Conservation (phyloP, 1,140 invertebrate species). For the Drosophila micromelanica region DNA sequence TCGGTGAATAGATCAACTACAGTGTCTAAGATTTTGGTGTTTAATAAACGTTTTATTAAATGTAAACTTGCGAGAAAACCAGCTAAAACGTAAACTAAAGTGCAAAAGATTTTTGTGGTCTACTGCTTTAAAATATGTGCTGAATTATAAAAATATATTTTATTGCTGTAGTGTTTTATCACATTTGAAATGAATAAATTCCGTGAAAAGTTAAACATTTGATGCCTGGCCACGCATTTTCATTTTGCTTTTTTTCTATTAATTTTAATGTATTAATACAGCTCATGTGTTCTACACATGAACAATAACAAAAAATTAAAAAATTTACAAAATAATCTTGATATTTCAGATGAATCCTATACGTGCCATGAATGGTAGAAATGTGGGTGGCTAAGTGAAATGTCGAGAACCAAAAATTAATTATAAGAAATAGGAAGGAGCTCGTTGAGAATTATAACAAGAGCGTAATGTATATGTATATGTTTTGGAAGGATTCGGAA, state of each 20-base stretch:
- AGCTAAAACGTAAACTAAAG: slow-evolving; percentile 32
- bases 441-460: slow-evolving; percentile 42
- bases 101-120: slow-evolving; percentile 52
- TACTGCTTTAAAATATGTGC: slow-evolving; percentile 49
- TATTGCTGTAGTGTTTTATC: slow-evolving; percentile 28
- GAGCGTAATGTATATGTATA: slow-evolving; percentile 41
- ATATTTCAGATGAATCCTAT: slow-evolving; percentile 36
- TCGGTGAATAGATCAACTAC: slow-evolving; percentile 1
- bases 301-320: slow-evolving; percentile 22
- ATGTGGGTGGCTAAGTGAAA: slow-evolving; percentile 25
- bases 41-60: slow-evolving; percentile 1
- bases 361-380: slow-evolving; percentile 54
- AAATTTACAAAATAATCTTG: slow-evolving; percentile 14
- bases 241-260: slow-evolving; percentile 38
- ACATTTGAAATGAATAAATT: slow-evolving; percentile 54
- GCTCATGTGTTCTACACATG: slow-evolving; percentile 21
- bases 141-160: slow-evolving; percentile 33
- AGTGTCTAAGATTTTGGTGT: slow-evolving; percentile 17
- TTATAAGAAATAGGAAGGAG: not conserved
- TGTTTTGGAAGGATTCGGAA: slow-evolving; percentile 50
- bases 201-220: slow-evolving; percentile 64
- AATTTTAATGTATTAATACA: slow-evolving; percentile 18
- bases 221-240: slow-evolving; percentile 84
- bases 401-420: slow-evolving; percentile 16
- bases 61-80: slow-evolving; percentile 14